A percentile compares a stretch with the other conserved stretches of the same genome.
Conservation (phyloP, 2,797 vertebrate genomes). For the Darevskia mixta region DNA sequence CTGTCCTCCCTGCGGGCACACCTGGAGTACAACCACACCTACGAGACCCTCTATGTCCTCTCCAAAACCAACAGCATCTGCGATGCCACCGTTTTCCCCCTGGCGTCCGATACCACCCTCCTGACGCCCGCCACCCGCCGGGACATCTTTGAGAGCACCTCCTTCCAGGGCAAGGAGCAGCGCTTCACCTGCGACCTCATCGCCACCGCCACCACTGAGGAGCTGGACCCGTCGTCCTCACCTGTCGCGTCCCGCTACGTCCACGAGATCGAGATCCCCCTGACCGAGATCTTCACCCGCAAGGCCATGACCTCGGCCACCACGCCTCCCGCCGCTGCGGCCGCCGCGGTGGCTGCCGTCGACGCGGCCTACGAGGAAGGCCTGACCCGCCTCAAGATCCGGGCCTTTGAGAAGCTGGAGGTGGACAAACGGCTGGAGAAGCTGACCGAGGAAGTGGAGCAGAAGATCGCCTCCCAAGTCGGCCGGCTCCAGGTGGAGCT, state of each 20-base stretch:
- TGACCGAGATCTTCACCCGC: constrained; percentile 92
- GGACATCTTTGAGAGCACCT: constrained; percentile 89
- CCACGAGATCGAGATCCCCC: constrained; percentile 95
- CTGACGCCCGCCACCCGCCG: constrained; percentile 78
- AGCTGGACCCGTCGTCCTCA: constrained; percentile 87
- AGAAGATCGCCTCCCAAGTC: constrained; percentile 95
- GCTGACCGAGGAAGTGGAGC: constrained; percentile 97
- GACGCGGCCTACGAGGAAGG: constrained; percentile 96
- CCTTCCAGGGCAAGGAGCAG: constrained; percentile 88
- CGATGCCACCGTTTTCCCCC: constrained; percentile 90
- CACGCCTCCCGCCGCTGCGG: constrained; percentile 88
- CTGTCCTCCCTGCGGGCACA: constrained; percentile 96
- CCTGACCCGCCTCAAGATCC: constrained; percentile 93
- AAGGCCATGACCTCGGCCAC: constrained; percentile 90
- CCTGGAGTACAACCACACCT: constrained; percentile 99
- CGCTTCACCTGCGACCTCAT: constrained; percentile 92
- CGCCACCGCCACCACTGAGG: constrained; percentile 89
- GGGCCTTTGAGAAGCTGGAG: constrained; percentile 95
- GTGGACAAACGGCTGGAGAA: constrained; percentile 95
- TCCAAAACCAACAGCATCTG: constrained; percentile 98
- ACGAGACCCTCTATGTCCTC: constrained; percentile 98
- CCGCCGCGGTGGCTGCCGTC: constrained; percentile 86
- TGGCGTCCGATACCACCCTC: constrained; percentile 87
- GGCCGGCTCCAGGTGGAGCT: constrained; percentile 95
- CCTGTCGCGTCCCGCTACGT: constrained; percentile 87